Conservation (phyloP, 1,140 invertebrate species). For the Drosophila novamexicana region DNA sequence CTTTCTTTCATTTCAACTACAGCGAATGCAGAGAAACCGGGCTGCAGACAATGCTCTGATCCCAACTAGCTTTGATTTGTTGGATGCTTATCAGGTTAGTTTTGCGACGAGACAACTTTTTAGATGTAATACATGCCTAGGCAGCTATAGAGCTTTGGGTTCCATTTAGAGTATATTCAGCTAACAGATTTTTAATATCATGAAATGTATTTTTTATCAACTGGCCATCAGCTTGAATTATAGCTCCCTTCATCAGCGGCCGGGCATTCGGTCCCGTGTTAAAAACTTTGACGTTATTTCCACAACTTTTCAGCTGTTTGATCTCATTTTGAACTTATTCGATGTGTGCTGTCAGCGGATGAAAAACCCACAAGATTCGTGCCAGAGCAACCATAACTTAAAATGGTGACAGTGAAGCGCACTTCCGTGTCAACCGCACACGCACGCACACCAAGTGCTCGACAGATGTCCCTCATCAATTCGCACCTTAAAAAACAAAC, state of each 20-base stretch:
- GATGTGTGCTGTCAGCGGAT: slow-evolving; percentile 31
- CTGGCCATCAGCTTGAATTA: no score
- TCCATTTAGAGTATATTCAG: no score
- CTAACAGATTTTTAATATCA: no score
- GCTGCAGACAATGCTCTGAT: slow-evolving; percentile 32
- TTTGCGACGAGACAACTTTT: slow-evolving; percentile 6
- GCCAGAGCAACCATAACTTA: slow-evolving; percentile 62
- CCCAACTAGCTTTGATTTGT: slow-evolving; percentile 38
- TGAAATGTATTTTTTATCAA: no score
- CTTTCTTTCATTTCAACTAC: slow-evolving; percentile 23
- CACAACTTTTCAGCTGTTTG: neutral
- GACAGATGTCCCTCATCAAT: slow-evolving; percentile 58
- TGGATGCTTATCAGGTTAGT: slow-evolving; percentile 38
- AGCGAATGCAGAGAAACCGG: slow-evolving; percentile 24
- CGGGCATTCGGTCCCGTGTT: neutral
- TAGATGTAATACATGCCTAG: neutral
- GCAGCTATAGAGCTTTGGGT: no score
- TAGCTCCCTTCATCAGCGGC: neutral
- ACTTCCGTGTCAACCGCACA: slow-evolving; percentile 41
- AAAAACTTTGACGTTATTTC: neutral
- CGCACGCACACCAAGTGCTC: slow-evolving; percentile 16
- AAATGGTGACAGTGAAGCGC: slow-evolving; percentile 59
- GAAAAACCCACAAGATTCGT: slow-evolving; percentile 60
- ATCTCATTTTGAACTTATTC: slow-evolving; percentile 36
- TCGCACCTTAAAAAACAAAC: slow-evolving; percentile 47